Percentiles rank a stretch among this genome's conserved stretches.
Conservation (phyloP, 2,113 vertebrate genomes). For the Coryphaenoides rupestris region DNA sequence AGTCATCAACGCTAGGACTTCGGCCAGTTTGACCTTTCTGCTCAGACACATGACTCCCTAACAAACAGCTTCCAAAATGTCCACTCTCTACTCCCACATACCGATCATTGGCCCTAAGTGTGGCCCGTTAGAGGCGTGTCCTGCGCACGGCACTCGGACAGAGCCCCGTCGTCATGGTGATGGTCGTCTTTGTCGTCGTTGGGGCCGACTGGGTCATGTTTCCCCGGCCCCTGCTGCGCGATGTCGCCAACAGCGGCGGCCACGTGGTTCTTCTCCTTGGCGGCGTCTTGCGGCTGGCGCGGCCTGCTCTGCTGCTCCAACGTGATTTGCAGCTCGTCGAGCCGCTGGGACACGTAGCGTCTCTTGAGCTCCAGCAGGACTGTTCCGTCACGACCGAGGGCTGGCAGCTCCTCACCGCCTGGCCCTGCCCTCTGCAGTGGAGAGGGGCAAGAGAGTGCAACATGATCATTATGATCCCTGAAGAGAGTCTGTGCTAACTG, state of each 20-base stretch:
- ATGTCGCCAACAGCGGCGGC: slow-evolving; percentile 22
- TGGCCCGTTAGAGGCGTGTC: slow-evolving; percentile 25
- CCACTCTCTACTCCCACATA: slow-evolving; percentile 1
- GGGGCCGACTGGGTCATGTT: not conserved
- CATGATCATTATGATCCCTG: not conserved
- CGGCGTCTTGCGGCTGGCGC: slow-evolving; percentile 42
- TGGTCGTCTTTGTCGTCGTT: not conserved
- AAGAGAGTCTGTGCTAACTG: too few relatives aligned
- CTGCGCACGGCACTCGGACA: slow-evolving; percentile 10
- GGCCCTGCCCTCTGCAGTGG: slow-evolving; percentile 37
- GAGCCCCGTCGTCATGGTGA: slow-evolving; percentile 14
- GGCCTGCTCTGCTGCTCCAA: slow-evolving; percentile 46
- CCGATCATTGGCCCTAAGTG: slow-evolving; percentile 29
- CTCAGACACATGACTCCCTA: slow-evolving; percentile 46
- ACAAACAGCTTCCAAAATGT: slow-evolving; percentile 30
- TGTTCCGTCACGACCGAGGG: slow-evolving; percentile 60
- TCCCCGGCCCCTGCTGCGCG: slow-evolving; percentile 26
- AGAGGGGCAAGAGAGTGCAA: not conserved
- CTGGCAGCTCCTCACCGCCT: slow-evolving; percentile 23
- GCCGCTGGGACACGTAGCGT: slow-evolving; percentile 55
- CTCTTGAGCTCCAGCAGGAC: slow-evolving; percentile 63
- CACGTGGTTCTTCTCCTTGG: slow-evolving; percentile 22
- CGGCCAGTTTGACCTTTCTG: slow-evolving; percentile 14
- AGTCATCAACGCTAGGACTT: slow-evolving; percentile 17
- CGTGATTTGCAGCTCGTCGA: slow-evolving; percentile 62